Base-by-base conservation (phyloP, 2,888 invertebrate genomes). In the Dryocosmus kuriphilus region DNA sequence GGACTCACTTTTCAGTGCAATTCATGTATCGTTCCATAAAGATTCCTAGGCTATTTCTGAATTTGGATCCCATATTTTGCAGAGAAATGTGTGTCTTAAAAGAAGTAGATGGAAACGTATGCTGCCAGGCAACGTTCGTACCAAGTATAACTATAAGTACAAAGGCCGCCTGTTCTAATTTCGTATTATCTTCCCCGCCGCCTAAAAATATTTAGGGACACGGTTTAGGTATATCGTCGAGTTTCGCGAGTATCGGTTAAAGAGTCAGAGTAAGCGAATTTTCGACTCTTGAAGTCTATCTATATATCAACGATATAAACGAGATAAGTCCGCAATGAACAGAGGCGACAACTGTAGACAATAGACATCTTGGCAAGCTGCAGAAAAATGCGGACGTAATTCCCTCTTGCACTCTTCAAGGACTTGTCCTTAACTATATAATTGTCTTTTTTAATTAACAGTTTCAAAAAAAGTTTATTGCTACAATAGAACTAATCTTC, bases 81-180 rank as follows among this genome's bases (percentile, higher is more conserved):
- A 38, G 9, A 38, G 11, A 38, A 11, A 38, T 38, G 38, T 38
- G 8, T 38, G 38, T n/a, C n/a, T n/a, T n/a, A 38, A 11, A 38
- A 38, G 11, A 38, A 38, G 38, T 38, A 38, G 38, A 38, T 38
- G 38, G 38, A 16, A 46, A 11, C 22, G 9, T 22, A 4, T 51
- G n/a, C 51, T 22, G 22, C 3, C n/a, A 55, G 55, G 46, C 46
- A 46, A 46, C 55, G 55, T 22, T 55, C 55, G 55, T 22, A n/a
- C 22, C 55, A 55, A n/a, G 55, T 55, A 79, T 77, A 79, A 79
- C 80, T 81, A 75, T 81, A 78, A 80, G 77, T 81, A 81, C 81
- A 82, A 82, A 82, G 81, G 79, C 80, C 82, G 76, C 60, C 79
- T 67, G 79, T 84, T 83, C 83, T 80, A 83, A 83, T 80, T 83